phyloP scores from a whole-genome alignment of 2,888 invertebrate genomes.

The Drosophila neonasuta region DNA sequence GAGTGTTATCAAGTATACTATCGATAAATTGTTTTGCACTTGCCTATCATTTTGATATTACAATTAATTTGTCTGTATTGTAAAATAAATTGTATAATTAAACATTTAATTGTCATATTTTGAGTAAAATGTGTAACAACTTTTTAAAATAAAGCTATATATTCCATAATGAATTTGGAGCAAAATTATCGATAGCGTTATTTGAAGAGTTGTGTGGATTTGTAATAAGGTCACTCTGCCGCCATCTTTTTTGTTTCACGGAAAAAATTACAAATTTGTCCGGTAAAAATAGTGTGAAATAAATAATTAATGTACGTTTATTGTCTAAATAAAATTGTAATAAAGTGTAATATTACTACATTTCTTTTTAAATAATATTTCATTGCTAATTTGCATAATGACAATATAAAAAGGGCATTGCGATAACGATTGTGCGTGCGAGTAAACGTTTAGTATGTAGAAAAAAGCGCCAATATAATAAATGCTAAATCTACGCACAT shows the following conservation, averaged over 20 bases:
- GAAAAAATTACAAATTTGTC: conserved; percentile 63
- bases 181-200: conserved; percentile 27
- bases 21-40: not conserved
- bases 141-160: not conserved
- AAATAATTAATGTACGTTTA: conserved; percentile 45
- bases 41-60: conserved; percentile 1
- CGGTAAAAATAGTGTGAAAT: conserved; percentile 65
- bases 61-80: no score
- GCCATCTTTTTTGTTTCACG: conserved; percentile 59
- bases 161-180: conserved; percentile 8
- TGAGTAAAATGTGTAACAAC: no score
- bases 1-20: conserved; percentile 22
- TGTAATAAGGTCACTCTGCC: conserved; percentile 52
- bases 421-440: conserved; percentile 47
- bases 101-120: no score
- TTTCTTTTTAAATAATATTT: not conserved
- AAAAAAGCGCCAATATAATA: conserved; percentile 48
- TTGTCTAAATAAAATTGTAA: conserved; percentile 16
- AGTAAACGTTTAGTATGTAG: conserved; percentile 48
- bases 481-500: not conserved
- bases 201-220: conserved; percentile 34
- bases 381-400: conserved; percentile 31
- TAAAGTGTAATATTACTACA: not conserved
- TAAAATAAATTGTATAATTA: no score
- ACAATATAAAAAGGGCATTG: conserved; percentile 2